Base-by-base conservation (phyloP, 1,140 invertebrate species). In the Oryzaephilus surinamensis region DNA sequence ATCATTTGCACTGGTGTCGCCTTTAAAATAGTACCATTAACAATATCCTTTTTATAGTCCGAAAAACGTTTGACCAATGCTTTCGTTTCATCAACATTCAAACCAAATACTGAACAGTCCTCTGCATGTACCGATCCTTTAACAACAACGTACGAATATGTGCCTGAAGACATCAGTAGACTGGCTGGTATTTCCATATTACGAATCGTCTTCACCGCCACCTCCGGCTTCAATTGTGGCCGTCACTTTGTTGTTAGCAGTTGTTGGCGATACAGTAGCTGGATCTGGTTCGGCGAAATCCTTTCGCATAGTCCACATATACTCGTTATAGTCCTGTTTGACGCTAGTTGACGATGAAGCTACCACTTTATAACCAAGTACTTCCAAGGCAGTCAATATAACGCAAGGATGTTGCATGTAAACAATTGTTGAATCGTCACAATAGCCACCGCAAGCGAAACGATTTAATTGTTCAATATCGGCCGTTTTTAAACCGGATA, bases 271-370 rank as follows among this genome's bases (percentile, higher is more conserved):
- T 11, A 45, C 33, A 1, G 33, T 32, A 2, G 44, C 32, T 6
- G 73, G 75, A 60, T 89, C 84, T 27, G 83, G 83, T 55, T 87
- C 84, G 33, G 76, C 67, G 63, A 87, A 87, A 49, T 87, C 83
- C 64, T 84, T 84, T 71, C 83, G 79, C 80, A 88, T 84, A 62
- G 85, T 89, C 85, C 85, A 89, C 81, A 87, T 86, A 52, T 86
- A 85, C 55, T 86, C 82, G 71, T 85, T 86, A 57, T 86, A 84
- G 58, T 86, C 82, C 64, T 85, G 81, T 62, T 86, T 85, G 18
- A 85, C 79, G 42, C 79, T 75, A 39, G 81, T 84, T 31, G 82
- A 85, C 43, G 83, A 85, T 17, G 83, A 86, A 42, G 84, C 82
- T 16, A 89, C 81, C 27, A 89, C 84, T 66, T 80, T 81, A 63